Conservation (phyloP, 2,113 vertebrate species). For the Nibea coibor region DNA sequence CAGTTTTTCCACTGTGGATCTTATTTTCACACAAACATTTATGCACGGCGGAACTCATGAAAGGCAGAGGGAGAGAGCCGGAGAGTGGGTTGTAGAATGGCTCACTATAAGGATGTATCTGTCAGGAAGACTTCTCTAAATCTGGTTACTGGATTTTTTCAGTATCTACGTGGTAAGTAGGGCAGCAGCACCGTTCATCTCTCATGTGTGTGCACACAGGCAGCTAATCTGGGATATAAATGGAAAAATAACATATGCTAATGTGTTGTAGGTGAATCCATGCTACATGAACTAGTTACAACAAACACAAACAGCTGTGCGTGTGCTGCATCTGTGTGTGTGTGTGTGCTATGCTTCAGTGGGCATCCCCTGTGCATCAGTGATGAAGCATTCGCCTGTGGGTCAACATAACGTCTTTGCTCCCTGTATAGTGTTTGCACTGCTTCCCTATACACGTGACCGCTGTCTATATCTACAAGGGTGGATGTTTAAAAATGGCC, state of each 20-base stretch:
- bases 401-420: constrained; percentile 62
- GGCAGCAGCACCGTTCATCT: constrained; percentile 49
- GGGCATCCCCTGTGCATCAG: constrained; percentile 74
- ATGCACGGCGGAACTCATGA: constrained; percentile 71
- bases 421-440: constrained; percentile 50
- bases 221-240: constrained; percentile 31
- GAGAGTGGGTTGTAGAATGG: constrained; percentile 82
- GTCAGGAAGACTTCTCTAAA: constrained; percentile 85
- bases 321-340: constrained; percentile 32
- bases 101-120: constrained; percentile 83
- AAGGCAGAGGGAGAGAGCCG: constrained; percentile 62
- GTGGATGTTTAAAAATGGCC: constrained; percentile 79
- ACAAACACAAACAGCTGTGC: constrained; percentile 61
- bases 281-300: constrained; percentile 60
- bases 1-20: constrained; percentile 74
- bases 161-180: constrained; percentile 89
- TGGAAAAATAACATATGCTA: constrained; percentile 41
- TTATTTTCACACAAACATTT: constrained; percentile 61
- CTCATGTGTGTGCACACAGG: constrained; percentile 33
- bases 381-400: constrained; percentile 78
- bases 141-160: constrained; percentile 87
- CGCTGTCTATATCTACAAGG: constrained; percentile 56
- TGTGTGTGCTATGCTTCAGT: constrained; percentile 69
- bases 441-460: constrained; percentile 75
- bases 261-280: constrained; percentile 63